Evolutionary conservation across 2,797 vertebrate species (phyloP).

Genomic region (Balearica regulorum): DNA sequence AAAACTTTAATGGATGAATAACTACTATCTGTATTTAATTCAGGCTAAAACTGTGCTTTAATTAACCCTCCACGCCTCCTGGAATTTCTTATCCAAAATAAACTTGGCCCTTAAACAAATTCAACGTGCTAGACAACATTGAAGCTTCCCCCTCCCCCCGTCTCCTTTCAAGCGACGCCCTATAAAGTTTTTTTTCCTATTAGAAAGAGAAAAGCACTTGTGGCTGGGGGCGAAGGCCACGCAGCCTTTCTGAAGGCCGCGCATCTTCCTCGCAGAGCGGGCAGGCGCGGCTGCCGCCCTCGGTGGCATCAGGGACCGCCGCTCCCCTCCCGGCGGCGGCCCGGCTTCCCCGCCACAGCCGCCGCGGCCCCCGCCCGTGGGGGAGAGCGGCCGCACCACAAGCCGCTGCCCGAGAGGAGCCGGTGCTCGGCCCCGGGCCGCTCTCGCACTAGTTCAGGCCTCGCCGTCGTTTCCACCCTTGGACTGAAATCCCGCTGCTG

Average conservation of each 20-base stretch:
- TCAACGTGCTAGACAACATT: slow-evolving; percentile 56
- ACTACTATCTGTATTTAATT: slow-evolving; percentile 61
- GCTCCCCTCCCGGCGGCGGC: not conserved
- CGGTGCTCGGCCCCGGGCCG: not conserved
- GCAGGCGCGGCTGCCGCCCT: not conserved
- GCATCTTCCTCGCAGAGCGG: not conserved
- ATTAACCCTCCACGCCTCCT: slow-evolving; percentile 64
- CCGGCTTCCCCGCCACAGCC: not conserved
- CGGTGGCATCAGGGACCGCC: fast-evolving
- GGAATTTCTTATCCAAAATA: slow-evolving; percentile 61
- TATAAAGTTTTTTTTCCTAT: slow-evolving; percentile 14
- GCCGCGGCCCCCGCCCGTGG: not conserved
- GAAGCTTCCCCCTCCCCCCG: slow-evolving; percentile 49
- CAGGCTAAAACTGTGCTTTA: slow-evolving; percentile 62
- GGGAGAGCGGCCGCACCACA: not conserved
- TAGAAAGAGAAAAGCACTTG: not conserved
- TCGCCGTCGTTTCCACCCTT: not conserved
- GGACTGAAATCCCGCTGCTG: not conserved
- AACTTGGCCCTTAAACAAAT: slow-evolving; percentile 69
- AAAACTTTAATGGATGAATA: slow-evolving; percentile 63
- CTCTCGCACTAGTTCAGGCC: not conserved
- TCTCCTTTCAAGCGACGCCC: slow-evolving; percentile 34
- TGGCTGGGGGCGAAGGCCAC: not conserved
- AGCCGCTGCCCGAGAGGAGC: not conserved
- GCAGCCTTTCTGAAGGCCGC: not conserved